Base-by-base conservation (phyloP, 2,113 vertebrate species). In the Crypturellus undulatus region DNA sequence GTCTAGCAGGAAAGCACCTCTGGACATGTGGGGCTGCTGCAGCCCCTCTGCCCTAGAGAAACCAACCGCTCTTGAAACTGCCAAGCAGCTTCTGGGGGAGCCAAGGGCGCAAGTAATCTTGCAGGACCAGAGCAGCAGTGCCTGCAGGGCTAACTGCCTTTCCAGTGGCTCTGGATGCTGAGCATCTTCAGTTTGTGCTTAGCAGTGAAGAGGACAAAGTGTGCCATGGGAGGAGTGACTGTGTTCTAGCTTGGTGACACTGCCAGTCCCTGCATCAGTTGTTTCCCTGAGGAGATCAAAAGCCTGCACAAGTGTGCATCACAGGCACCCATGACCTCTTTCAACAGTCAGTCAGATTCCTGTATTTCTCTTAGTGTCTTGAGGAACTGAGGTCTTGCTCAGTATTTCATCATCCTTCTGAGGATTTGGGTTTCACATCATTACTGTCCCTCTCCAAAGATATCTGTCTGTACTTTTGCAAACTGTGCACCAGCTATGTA, bases 71-170 rank as follows among this genome's bases (percentile, higher is more conserved):
- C 14, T 64, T 45, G 69, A 76, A 80, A 59, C 25, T 22, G 6
- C 4, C 8, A 28, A 0, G 2, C 1, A 5, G 26, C 83, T 83
- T 42, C 63, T 6, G 24, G 47, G 43, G 13, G 18, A 26, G 16
- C 5, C 4, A 6, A 19, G 20, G 7, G 0, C 2, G 22, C 59
- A 69, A 67, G 51, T 18, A 38, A 21, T 40, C 54, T 18, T 49
- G 22, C 0, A 3, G 62, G 26, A 56, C 26, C 1, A 0, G 9
- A 12, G 24, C 40, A 56, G 26, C 28, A 2, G 1, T 12, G 18
- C 21, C 42, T 24, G 15, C 26, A 36, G 59, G 32, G 20, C 17
- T 6, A 63, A 59, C 25, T 16, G 51, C 25, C 54, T 25, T n/a
- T 32, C 19, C 32, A 26, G 3, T 5, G 8, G 3, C 51, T 49